Base-by-base conservation (phyloP, 2,797 vertebrate genomes). In the Rhinella marina region DNA sequence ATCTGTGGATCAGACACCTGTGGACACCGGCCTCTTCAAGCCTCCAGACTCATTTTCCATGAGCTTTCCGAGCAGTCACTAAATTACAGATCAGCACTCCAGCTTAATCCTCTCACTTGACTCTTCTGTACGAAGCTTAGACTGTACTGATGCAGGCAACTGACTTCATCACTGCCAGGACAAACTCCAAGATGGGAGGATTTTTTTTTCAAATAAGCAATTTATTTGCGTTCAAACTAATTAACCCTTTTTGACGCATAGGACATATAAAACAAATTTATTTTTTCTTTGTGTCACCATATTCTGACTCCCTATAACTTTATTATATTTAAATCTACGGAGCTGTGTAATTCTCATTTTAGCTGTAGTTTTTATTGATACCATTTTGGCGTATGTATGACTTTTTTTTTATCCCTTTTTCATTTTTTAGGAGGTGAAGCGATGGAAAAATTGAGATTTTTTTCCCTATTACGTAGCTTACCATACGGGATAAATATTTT, bases 21-120 rank as follows among this genome's bases (percentile, higher is more conserved):
- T 62, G 62, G 88, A 77, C 88, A 72, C 29, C 12, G 62, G 19
- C 88, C 85, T 83, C 88, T 89, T 86, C 88, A 89, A 80, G 82
- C 85, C 81, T 84, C n/a, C 75, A 80, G 87, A 75, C 54, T 89
- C 88, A 89, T 89, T 89, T 89, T 87, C 85, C 85, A 83, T 78
- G 64, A 82, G 81, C 84, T 86, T 72, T 88, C 61, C 61, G 66
- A 57, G 88, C 84, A 86, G 88, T 89, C 88, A 82, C 84, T 89
- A 85, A 89, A 89, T 89, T 89, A 89, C 81, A 72, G 72, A 84
- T 82, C 81, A 62, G 81, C 29, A 89, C 84, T 86, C 72, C 83
- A 89, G 64, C 73, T 70, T 89, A 89, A 89, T 57, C 88, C 85
- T 81, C 64, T 79, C 85, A 62, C 88, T 87, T 84, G 59, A 79